A percentile compares a stretch with the other conserved stretches of the same genome.
phyloP scores from a whole-genome alignment of 2,113 vertebrate species.

The Sclerurus mexicanus region DNA sequence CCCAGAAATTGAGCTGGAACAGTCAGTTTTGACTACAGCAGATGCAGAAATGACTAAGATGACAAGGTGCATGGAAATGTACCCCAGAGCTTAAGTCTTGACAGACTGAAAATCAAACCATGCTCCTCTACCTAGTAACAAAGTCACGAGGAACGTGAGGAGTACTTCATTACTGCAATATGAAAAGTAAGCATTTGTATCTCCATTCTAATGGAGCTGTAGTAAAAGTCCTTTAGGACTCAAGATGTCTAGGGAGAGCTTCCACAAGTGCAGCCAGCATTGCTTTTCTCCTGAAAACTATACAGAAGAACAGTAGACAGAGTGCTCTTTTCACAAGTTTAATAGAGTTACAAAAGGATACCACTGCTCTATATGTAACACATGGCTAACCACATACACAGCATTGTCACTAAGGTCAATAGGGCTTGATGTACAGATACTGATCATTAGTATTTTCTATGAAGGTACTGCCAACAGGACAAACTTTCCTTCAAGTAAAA shows the following conservation, averaged over 20 bases:
- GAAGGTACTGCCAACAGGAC: conserved; percentile 40
- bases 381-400: conserved; percentile 44
- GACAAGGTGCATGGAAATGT: neutral
- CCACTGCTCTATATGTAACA: conserved; percentile 30
- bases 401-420: conserved; percentile 28
- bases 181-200: neutral
- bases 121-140: neutral
- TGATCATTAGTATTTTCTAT: conserved; percentile 21
- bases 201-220: neutral
- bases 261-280: neutral
- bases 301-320: neutral
- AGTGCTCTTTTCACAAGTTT: conserved; percentile 59
- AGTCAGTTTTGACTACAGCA: neutral
- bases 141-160: neutral
- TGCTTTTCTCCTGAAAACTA: neutral
- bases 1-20: neutral
- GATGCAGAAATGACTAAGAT: neutral
- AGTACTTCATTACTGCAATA: neutral
- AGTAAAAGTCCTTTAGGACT: neutral
- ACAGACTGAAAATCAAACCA: neutral
- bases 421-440: conserved; percentile 23
- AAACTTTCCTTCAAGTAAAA: conserved; percentile 54
- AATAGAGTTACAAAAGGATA: conserved; percentile 70
- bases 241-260: neutral
- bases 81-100: neutral